Percentiles rank a stretch among this genome's conserved stretches.
These are phyloP conservation scores for Pomatostomus ruficeps DNA, from an alignment of 2,113 vertebrate genomes.

Conservation along the genomic window DNA sequence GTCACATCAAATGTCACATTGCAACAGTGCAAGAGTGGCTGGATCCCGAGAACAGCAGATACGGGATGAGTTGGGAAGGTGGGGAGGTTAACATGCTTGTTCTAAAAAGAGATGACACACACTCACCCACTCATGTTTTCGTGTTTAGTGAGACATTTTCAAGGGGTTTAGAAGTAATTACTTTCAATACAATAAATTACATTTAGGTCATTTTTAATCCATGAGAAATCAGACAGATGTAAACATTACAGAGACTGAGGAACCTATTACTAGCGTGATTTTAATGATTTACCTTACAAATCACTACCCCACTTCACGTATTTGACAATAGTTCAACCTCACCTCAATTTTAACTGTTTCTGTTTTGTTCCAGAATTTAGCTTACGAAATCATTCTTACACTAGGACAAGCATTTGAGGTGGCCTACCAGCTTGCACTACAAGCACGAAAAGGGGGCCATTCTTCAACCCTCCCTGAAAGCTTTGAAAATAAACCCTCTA, in stretches of 20 bases:
- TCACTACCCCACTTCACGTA: neutral
- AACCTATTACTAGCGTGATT: neutral
- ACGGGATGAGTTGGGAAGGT: neutral
- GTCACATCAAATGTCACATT: neutral
- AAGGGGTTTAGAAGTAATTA: slow-evolving; percentile 19
- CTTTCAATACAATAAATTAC: slow-evolving; percentile 26
- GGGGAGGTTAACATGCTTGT: neutral
- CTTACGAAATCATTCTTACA: slow-evolving; percentile 98
- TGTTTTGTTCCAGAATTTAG: slow-evolving; percentile 86
- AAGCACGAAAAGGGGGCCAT: slow-evolving; percentile 94
- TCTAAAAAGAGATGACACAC: neutral
- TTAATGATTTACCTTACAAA: neutral
- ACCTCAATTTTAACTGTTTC: neutral
- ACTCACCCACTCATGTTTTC: neutral
- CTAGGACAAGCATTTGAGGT: slow-evolving; percentile 98
- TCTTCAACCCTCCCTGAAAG: slow-evolving; percentile 96
- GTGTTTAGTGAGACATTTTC: neutral
- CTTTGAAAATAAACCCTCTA: slow-evolving; percentile 96
- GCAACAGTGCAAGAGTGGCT: neutral
- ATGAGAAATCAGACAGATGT: slow-evolving; percentile 27
- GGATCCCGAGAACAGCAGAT: neutral
- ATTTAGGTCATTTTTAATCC: neutral
- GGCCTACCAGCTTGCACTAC: slow-evolving; percentile 96
- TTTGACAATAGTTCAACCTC: neutral
- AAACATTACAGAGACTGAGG: neutral